These are phyloP conservation scores for Mesorhabditis spiculigera DNA, from an alignment of 2,888 invertebrate genomes.

Conservation along the genomic window DNA sequence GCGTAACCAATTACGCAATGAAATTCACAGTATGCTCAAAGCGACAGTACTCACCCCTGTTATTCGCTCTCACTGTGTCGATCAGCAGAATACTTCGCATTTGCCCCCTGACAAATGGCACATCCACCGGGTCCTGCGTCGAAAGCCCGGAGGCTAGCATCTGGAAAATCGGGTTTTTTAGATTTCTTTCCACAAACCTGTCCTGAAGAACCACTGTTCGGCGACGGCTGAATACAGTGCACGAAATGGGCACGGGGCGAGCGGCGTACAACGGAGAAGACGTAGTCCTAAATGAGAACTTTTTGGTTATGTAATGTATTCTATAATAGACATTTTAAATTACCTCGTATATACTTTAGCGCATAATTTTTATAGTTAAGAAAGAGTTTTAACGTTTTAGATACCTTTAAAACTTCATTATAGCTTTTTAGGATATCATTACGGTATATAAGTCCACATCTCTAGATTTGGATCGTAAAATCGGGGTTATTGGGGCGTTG, in stretches of 20 bases:
- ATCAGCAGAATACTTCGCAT: conserved; percentile 84
- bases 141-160: background rate
- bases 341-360: no score
- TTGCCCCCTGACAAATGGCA: conserved; percentile 71
- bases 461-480: no score
- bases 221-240: conserved; percentile 77
- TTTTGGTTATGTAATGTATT: no score
- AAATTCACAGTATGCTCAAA: background rate
- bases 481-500: no score
- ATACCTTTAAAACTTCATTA: no score
- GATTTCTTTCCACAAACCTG: background rate
- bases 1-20: background rate
- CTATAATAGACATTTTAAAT: no score
- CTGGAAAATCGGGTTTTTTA: background rate
- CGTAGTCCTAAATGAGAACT: conserved; percentile 80
- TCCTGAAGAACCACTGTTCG: conserved; percentile 58
- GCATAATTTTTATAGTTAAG: no score
- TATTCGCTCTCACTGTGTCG: conserved; percentile 81
- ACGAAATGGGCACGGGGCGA: conserved; percentile 80
- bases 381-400: no score
- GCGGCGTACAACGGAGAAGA: conserved; percentile 82
- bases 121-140: conserved; percentile 68
- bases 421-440: no score
- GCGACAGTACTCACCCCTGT: conserved; percentile 69
- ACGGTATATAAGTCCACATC: no score